phyloP scores from a whole-genome alignment of 2,113 vertebrate genomes.

The Spilogale gracilis region DNA sequence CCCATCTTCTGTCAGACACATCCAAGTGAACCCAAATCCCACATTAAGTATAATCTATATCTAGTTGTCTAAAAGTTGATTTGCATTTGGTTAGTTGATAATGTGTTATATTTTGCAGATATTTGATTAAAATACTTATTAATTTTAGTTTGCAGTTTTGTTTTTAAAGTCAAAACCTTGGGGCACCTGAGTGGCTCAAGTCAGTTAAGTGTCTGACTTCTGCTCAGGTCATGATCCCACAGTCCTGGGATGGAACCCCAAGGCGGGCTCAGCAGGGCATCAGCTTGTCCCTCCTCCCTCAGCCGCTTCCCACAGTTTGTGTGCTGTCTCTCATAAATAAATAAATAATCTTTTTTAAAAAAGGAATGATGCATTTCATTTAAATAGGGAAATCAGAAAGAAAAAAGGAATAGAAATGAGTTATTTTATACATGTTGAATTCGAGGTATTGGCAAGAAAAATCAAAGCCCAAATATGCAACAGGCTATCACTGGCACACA shows the following conservation, averaged over 20 bases:
- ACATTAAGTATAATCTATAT: not conserved
- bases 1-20: not conserved
- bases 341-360: not conserved
- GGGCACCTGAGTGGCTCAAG: too few species aligned
- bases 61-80: not conserved
- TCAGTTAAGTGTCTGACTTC: too few species aligned
- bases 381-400: not conserved
- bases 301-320: not conserved
- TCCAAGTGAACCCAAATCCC: not conserved
- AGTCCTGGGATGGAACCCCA: not conserved
- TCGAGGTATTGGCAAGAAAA: not conserved
- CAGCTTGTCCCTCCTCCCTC: not conserved
- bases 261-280: not conserved
- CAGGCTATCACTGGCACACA: not conserved
- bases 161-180: not conserved
- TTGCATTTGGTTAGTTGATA: not conserved
- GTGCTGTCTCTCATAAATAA: not conserved
- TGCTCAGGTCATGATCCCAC: not conserved
- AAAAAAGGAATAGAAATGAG: not conserved
- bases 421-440: not conserved
- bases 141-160: not conserved
- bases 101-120: not conserved
- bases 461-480: not conserved
- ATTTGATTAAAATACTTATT: slow-evolving; percentile 1
- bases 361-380: not conserved